Base-by-base conservation (phyloP, 2,113 vertebrate species). In the Clarias macrocephalus region DNA sequence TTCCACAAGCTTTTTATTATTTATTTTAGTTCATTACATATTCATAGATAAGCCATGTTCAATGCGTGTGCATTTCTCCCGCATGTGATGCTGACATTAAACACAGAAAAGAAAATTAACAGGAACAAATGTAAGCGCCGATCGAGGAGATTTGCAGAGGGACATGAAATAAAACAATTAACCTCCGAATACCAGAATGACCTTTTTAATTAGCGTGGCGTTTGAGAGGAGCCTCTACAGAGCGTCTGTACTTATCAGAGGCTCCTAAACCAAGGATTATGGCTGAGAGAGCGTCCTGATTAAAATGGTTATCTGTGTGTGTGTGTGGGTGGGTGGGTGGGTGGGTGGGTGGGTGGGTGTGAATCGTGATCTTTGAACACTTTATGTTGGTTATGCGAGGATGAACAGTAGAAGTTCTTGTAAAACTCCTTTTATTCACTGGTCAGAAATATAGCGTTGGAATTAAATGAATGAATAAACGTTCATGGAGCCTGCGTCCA, bases 131-230 rank as follows among this genome's bases (percentile, higher is more conserved):
- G 11, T 25, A 75, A 4, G 48, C 75, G n/a, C 75, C 0, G 28
- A 80, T 59, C 28, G 28, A 59, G n/a, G 18, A 59, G 77, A 59
- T 57, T 12, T 21, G 16, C 21, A 59, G 16, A 80, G n/a, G 30
- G n/a, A 30, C 77, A 59, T 30, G 56, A 80, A 80, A 80, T 33
- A 4, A 80, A 79, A 79, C 57, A 80, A 80, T 80, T 80, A 80
- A 80, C 54, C 79, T 56, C 19, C 19, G 0, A 60, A 60, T 60
- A 12, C 79, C 28, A 42, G 56, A 80, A 37, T 23, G 30, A 60
- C 56, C 56, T 80, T 80, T 80, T 60, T 60, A 80, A 80, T 80
- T 60, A 80, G 13, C 10, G 7, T 33, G 18, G 4, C 1, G 54
- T 37, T 60, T 33, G 10, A 28, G n/a, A 79, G n/a, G 52, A 11